These are phyloP conservation scores for Neelides folsomi DNA, from an alignment of 2,888 invertebrate genomes.

Conservation along the genomic window DNA sequence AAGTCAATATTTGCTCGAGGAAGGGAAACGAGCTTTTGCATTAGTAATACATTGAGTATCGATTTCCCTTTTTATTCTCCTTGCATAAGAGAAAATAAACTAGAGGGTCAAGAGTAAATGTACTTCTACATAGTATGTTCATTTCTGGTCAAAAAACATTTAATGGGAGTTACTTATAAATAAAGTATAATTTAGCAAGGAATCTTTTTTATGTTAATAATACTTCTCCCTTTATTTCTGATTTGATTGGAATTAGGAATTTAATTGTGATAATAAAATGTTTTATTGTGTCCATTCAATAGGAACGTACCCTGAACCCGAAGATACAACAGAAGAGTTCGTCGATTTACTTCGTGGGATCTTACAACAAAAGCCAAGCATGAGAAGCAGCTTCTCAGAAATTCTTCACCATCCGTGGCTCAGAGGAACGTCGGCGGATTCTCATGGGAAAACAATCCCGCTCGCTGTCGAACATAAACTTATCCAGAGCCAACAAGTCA, in stretches of 20 bases:
- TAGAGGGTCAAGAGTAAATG: background rate
- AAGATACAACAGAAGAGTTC: slow-evolving; percentile 12
- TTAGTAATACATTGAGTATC: background rate
- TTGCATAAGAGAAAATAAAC: background rate
- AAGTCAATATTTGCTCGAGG: background rate
- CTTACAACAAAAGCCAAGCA: slow-evolving; percentile 18
- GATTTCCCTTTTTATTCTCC: background rate
- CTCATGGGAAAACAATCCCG: slow-evolving; percentile 2
- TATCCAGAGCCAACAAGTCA: background rate
- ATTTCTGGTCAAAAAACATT: no score
- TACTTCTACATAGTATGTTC: no score
- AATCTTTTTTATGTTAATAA: no score
- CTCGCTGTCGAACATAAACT: background rate
- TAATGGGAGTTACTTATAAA: no score
- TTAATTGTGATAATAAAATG: no score
- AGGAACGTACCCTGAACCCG: slow-evolving; percentile 21
- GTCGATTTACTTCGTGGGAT: slow-evolving; percentile 16
- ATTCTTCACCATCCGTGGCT: slow-evolving; percentile 26
- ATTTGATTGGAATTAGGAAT: no score
- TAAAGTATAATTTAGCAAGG: no score
- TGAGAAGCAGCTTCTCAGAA: slow-evolving; percentile 15
- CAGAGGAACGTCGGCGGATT: slow-evolving; percentile 1
- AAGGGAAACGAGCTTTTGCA: background rate
- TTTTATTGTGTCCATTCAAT: background rate
- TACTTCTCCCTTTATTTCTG: no score